These are phyloP conservation scores for Camptogramma bilineatum DNA, from an alignment of 2,888 invertebrate species.

Conservation along the genomic window DNA sequence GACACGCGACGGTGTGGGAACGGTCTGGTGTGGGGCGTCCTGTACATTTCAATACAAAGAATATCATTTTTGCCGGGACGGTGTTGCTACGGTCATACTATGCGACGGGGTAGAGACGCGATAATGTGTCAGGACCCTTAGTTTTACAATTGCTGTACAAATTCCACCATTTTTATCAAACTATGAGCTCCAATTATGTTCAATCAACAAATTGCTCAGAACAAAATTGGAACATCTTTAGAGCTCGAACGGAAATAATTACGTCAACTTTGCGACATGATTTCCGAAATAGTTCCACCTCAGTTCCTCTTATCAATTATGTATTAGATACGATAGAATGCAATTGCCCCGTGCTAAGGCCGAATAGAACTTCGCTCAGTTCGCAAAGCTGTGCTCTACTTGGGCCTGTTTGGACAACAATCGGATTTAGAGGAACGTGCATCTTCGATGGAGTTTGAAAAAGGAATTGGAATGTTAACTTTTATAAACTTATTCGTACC, in stretches of 20 bases:
- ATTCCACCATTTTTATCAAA: not conserved
- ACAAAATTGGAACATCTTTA: not conserved
- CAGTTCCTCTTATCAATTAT: constrained; percentile 38
- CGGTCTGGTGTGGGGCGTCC: too few relatives aligned
- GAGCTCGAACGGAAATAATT: not conserved
- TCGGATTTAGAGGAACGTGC: constrained; percentile 27
- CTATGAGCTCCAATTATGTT: not conserved
- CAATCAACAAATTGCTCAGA: not conserved
- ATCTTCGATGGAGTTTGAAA: constrained; percentile 27
- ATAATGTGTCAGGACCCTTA: too few relatives aligned
- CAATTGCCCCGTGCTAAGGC: constrained; percentile 30
- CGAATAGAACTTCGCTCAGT: constrained; percentile 37
- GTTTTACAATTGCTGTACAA: not conserved
- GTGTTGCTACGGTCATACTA: too few relatives aligned
- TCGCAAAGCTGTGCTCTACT: constrained; percentile 38
- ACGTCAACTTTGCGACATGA: not conserved
- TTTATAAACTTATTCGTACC: not conserved
- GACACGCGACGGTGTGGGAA: too few relatives aligned
- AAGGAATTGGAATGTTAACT: constrained; percentile 6
- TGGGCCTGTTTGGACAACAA: constrained; percentile 28
- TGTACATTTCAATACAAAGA: too few relatives aligned
- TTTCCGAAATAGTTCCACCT: not conserved
- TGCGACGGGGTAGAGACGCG: too few relatives aligned
- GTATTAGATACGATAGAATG: constrained; percentile 41
- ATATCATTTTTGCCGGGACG: too few relatives aligned